phyloP scores from a whole-genome alignment of 2,797 vertebrate species.

The Cirrhinus mrigala region DNA sequence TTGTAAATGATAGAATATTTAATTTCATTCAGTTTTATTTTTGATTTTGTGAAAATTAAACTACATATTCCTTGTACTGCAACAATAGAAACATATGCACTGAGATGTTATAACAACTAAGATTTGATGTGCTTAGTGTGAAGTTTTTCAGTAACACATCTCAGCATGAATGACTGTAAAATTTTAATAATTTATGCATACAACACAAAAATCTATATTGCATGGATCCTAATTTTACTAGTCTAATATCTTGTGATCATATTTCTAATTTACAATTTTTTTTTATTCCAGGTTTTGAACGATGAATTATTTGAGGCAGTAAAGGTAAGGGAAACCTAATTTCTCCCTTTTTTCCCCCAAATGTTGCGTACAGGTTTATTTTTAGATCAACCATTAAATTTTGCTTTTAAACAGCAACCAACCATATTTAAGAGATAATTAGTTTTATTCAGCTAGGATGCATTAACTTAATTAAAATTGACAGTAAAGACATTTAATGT shows the following conservation, averaged over 20 bases:
- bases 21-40: too few relatives aligned
- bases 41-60: background rate
- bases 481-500: too few relatives aligned
- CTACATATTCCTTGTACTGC: background rate
- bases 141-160: background rate
- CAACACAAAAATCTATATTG: background rate
- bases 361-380: background rate
- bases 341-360: background rate
- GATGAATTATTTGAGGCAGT: slow-evolving; percentile 25
- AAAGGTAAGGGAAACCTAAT: background rate
- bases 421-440: too few relatives aligned
- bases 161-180: background rate
- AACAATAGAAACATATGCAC: background rate
- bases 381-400: too few relatives aligned
- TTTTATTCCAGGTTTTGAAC: slow-evolving; percentile 24
- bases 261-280: background rate
- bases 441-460: too few relatives aligned
- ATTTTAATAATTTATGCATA: background rate
- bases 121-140: background rate
- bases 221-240: background rate
- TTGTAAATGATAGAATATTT: too few relatives aligned
- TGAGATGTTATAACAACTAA: background rate
- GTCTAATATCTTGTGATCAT: background rate
- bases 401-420: too few relatives aligned
- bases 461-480: too few relatives aligned